Base-by-base conservation (phyloP, 30 jellyfish, hydroid and myxozoan species). In the Hydra vulgaris region DNA sequence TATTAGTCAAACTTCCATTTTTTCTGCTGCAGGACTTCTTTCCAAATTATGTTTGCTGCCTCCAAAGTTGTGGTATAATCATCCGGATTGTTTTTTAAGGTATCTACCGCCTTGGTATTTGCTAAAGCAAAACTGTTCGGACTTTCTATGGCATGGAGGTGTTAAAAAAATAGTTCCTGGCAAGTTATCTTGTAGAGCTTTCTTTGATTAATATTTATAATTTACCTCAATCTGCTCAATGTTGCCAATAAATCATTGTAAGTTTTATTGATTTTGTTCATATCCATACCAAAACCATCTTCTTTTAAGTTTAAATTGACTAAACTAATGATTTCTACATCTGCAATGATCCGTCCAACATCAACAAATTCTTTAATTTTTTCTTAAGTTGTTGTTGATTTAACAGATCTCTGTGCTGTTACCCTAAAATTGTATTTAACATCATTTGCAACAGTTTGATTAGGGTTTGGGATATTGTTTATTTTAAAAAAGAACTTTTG, bases 41-140 rank as follows among this genome's bases (percentile, higher is more conserved):
- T 52, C 18, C 85, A 54, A 70, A 81, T 66, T 12, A 72, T n/a
- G 12, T 72, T 81, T n/a, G 88, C 86, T 16, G 89, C 88, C 24
- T 76, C 27, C n/a, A 67, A 24, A 56, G 74, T 76, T 19, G 18
- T 23, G 69, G 40, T n/a, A 66, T 27, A 83, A 12, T 53, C 56
- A 52, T 83, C 91, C 15, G 84, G 0, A 20, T 3, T 18, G 25
- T 26, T 40, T 53, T 25, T 19, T 15, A 73, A 21, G 27, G n/a
- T 55, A 0, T 15, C 1, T n/a, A 77, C 27, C 22, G 77, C 84
- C 25, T 77, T 53, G 84, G 84, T 25, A 77, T 25, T 25, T n/a
- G n/a, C n/a, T n/a, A n/a, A n/a, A n/a, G n/a, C n/a, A n/a, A n/a
- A n/a, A n/a, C n/a, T n/a, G n/a, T n/a, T n/a, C n/a, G n/a, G n/a